Percentiles rank a stretch among this genome's conserved stretches.
phyloP scores from a whole-genome alignment of 2,888 invertebrate genomes.

The Diadegma fenestrale region DNA sequence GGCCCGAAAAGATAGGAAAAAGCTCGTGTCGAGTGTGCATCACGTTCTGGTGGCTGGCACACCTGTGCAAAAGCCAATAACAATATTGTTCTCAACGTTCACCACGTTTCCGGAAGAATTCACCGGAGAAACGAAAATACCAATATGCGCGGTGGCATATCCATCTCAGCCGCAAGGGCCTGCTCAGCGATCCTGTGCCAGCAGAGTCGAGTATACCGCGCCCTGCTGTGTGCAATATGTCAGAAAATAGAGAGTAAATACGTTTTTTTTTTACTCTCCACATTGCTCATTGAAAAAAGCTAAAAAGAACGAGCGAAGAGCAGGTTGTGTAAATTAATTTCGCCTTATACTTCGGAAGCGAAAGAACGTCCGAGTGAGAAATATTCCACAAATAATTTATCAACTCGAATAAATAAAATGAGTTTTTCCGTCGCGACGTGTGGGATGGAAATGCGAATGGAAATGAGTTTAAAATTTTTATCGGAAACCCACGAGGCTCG shows the following conservation, averaged over 20 bases:
- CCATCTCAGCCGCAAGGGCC: conserved; percentile 38
- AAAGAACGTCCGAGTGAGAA: neutral
- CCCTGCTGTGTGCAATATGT: neutral
- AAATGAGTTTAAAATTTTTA: neutral
- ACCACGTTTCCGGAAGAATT: conserved; percentile 49
- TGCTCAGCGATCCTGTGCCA: conserved; percentile 14
- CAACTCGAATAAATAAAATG: neutral
- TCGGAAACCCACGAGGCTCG: neutral
- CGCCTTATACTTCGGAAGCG: neutral
- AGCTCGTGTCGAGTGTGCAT: conserved; percentile 40
- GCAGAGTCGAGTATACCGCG: neutral
- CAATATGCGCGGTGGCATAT: conserved; percentile 50
- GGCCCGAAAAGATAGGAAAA: conserved; percentile 3
- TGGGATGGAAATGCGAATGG: too few species aligned
- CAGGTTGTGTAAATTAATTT: neutral
- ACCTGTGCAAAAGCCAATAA: conserved; percentile 64
- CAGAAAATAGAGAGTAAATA: conserved; percentile 4
- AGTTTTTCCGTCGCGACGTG: neutral
- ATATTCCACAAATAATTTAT: neutral
- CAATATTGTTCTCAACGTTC: conserved; percentile 48
- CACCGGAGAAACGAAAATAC: conserved; percentile 60
- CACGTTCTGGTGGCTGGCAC: conserved; percentile 21
- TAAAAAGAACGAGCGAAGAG: neutral
- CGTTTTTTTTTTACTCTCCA: neutral
- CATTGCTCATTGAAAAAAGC: neutral